Base-by-base conservation (phyloP, 2,888 invertebrate species). In the Netelia virgata region DNA sequence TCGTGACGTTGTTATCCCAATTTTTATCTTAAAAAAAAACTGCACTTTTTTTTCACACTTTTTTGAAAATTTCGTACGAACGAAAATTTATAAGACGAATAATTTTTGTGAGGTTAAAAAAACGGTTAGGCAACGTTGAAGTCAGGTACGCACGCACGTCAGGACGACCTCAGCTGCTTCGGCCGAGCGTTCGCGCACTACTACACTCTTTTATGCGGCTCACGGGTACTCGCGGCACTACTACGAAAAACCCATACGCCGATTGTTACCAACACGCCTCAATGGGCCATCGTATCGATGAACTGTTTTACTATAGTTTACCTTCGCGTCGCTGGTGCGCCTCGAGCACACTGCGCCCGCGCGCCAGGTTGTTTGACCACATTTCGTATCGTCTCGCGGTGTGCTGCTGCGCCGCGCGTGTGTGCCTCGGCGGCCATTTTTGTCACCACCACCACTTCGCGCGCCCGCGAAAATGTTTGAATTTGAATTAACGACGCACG, bases 221-320 rank as follows among this genome's bases (percentile, higher is more conserved):
- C 64, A 64, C 64, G 59, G 20, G 61, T 55, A 72, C 84, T 84
- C 80, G 63, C 80, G 66, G 68, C 41, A 53, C 63, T 57, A 53
- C 43, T 47, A 72, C 10, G 14, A 47, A 14, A 47, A 14, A 10
- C 47, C 18, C 55, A 55, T 18, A 16, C 55, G n/a, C 55, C 55
- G 55, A n/a, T 55, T 18, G 16, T 55, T 77, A 83, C 83, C 72
- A 81, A 86, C 84, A 82, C 77, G 75, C 82, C 66, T 77, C 80
- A 81, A 85, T 77, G 80, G 64, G 66, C 73, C 73, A 53, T 16
- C 73, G 78, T 84, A 84, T 86, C 81, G 86, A 84, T 84, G 74
- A 69, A 76, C 76, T 53, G 68, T 72, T 72, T 80, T 81, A 50
- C 70, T 66, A 76, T 66, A 68, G 80, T 83, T 83, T 69, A 69